These are phyloP conservation scores for Pterostichus madidus DNA, from an alignment of 2,888 invertebrate genomes.

Conservation along the genomic window DNA sequence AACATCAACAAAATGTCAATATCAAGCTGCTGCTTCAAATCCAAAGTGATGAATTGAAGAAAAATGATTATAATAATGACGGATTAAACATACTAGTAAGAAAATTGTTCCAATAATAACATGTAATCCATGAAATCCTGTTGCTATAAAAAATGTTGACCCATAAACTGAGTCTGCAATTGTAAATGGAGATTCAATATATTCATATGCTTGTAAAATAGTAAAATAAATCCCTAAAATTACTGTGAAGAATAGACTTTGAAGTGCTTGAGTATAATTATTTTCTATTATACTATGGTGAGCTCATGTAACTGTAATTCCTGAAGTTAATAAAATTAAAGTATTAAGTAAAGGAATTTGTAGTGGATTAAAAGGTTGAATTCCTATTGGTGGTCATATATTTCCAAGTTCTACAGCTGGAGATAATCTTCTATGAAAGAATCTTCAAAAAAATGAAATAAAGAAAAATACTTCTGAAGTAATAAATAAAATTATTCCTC, in stretches of 20 bases:
- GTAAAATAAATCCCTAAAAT: conserved; percentile 82
- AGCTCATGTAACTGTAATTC: conserved; percentile 82
- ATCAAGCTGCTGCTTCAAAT: conserved; percentile 82
- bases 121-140: conserved; percentile 86
- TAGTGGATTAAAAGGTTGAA: conserved; percentile 82
- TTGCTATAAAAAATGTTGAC: conserved; percentile 83
- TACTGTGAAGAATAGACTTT: conserved; percentile 78
- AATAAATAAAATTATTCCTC: conserved; percentile 88
- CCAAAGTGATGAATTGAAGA: conserved; percentile 79
- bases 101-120: conserved; percentile 81
- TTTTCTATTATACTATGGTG: conserved; percentile 78
- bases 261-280: conserved; percentile 75
- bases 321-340: conserved; percentile 83
- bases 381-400: conserved; percentile 81
- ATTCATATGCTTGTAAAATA: conserved; percentile 83
- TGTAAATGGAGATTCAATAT: conserved; percentile 80
- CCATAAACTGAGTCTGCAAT: conserved; percentile 82
- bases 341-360: conserved; percentile 85
- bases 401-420: conserved; percentile 79
- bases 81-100: conserved; percentile 77
- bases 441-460: conserved; percentile 81
- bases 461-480: conserved; percentile 84
- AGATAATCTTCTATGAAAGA: conserved; percentile 78
- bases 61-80: conserved; percentile 77
- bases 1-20: conserved; percentile 83